These are phyloP conservation scores for Hydractinia echinata DNA, from an alignment of 30 jellyfish, hydroid and myxozoan species.

Conservation along the genomic window DNA sequence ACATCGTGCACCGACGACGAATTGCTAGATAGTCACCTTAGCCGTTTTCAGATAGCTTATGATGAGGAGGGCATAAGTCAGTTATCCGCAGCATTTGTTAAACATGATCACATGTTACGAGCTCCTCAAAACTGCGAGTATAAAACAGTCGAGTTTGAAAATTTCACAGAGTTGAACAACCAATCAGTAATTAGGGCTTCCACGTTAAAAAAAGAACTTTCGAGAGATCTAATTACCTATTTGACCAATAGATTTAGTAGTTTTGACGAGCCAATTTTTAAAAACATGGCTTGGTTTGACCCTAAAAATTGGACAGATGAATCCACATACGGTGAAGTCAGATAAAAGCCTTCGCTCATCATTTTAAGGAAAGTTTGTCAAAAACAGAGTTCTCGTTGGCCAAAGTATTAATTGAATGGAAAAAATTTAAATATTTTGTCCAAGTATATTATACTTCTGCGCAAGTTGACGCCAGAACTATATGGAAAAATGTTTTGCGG, in stretches of 20 bases:
- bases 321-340: neutral
- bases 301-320: conserved; percentile 8
- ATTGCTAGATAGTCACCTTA: conserved; percentile 46
- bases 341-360: too few relatives aligned
- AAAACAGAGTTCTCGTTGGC: too few relatives aligned
- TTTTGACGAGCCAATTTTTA: conserved; percentile 9
- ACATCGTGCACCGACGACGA: conserved; percentile 48
- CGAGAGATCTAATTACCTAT: neutral
- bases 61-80: conserved; percentile 13
- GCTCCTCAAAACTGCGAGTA: neutral
- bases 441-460: too few relatives aligned
- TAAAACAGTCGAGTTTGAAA: too few relatives aligned
- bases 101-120: neutral
- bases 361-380: too few relatives aligned
- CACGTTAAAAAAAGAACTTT: neutral
- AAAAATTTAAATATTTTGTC: too few relatives aligned
- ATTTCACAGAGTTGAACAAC: too few relatives aligned
- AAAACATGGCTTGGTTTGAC: conserved; percentile 10
- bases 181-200: too few relatives aligned
- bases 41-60: conserved; percentile 24
- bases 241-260: neutral
- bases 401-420: too few relatives aligned
- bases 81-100: too few relatives aligned
- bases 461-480: too few relatives aligned
- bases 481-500: too few relatives aligned